Percentiles rank a stretch among this genome's conserved stretches.
These are phyloP conservation scores for Catharus fuscescens DNA, from an alignment of 2,113 vertebrate species.

Conservation along the genomic window DNA sequence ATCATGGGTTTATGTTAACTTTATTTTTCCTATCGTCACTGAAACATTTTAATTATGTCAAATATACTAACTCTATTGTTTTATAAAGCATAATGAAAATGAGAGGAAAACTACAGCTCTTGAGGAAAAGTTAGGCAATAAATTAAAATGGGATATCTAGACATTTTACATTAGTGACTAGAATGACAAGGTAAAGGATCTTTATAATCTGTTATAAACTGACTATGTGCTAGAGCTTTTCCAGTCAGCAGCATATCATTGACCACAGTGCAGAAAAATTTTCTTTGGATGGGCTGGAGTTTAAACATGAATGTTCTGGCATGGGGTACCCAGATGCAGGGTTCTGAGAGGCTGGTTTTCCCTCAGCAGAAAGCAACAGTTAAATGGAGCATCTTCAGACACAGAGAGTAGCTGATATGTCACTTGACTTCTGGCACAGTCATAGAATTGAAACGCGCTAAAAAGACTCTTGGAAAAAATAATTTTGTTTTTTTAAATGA, in stretches of 20 bases:
- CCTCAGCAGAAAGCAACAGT: background rate
- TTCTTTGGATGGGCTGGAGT: background rate
- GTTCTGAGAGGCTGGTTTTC: background rate
- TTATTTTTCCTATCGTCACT: background rate
- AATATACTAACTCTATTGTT: background rate
- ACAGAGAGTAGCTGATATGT: background rate
- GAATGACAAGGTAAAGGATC: background rate
- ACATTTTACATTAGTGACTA: background rate
- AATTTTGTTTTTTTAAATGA: background rate
- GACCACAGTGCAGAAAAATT: background rate
- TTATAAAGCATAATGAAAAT: background rate
- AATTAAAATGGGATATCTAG: background rate
- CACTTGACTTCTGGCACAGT: background rate
- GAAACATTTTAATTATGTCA: background rate
- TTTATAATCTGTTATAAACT: background rate
- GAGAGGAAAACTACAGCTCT: background rate
- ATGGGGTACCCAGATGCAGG: background rate
- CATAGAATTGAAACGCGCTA: background rate
- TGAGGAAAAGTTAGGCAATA: background rate
- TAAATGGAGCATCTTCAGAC: background rate
- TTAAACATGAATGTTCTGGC: background rate
- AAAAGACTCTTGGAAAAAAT: background rate
- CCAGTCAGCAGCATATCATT: background rate
- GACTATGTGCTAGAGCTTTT: background rate
- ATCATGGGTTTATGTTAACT: background rate